Percentiles rank a stretch among this genome's conserved stretches.
Evolutionary conservation across 2,888 invertebrate genomes (phyloP).

Genomic region (Altica lythri): DNA sequence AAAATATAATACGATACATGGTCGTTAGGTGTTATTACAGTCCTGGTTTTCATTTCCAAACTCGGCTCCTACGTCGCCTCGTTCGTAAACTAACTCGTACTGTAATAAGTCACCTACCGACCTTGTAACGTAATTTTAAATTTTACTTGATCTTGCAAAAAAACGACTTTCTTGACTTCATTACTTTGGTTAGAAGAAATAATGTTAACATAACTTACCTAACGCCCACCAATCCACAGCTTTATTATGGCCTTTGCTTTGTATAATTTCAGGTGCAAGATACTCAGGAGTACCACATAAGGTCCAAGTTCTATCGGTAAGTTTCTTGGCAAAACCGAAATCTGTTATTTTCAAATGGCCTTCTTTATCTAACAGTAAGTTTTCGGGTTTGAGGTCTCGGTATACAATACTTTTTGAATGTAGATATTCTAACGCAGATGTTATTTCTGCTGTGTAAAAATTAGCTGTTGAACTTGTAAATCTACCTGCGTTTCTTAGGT

Average conservation of each 20-base stretch:
- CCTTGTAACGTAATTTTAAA: too few relatives aligned
- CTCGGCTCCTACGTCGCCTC: too few relatives aligned
- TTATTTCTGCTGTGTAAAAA: conserved; percentile 94
- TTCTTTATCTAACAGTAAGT: conserved; percentile 86
- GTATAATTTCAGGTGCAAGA: conserved; percentile 95
- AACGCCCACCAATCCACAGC: conserved; percentile 99
- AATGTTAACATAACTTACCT: conserved; percentile 63
- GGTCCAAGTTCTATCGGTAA: conserved; percentile 95
- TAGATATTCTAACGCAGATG: conserved; percentile 91
- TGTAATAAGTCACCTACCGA: too few relatives aligned
- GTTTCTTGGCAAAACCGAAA: conserved; percentile 95
- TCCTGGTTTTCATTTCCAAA: too few relatives aligned
- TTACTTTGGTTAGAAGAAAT: too few relatives aligned
- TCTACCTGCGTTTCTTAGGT: conserved; percentile 87
- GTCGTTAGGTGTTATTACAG: too few relatives aligned
- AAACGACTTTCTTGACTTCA: too few relatives aligned
- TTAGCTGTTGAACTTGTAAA: conserved; percentile 85
- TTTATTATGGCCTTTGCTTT: conserved; percentile 97
- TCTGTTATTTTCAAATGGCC: conserved; percentile 98
- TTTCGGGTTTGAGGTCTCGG: conserved; percentile 91
- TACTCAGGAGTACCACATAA: conserved; percentile 97
- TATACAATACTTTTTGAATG: conserved; percentile 89
- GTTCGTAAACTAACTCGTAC: too few relatives aligned
- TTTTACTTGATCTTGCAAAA: too few relatives aligned
- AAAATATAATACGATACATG: too few relatives aligned